Evolutionary conservation across 2,797 vertebrate species (phyloP), one percentile per base, ranked within the genome.

Genomic region (Halcyon chelicuti): DNA sequence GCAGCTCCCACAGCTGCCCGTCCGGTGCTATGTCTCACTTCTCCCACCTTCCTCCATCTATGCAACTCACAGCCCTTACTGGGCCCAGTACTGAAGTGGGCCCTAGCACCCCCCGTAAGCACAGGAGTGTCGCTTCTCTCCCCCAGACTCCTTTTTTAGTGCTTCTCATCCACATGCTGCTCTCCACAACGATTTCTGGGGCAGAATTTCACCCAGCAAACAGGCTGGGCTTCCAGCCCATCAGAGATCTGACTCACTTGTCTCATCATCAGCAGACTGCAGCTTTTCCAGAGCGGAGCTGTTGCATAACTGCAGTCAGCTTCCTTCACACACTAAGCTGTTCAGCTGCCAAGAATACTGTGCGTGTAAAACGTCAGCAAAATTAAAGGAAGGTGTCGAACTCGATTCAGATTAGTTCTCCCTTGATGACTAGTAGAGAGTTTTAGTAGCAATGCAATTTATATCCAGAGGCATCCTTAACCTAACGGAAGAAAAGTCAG

Each of bases 371-470:
- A 91, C 1, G 0, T 49, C 76, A 92, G 92, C 68, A 93, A 84
- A 78, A 84, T 61, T 37, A 90, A 82, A 44, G 3, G 3, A 78
- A 93, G 42, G 26, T 44, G 57, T 88, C 84, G 91, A 72, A 60
- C 57, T 63, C 44, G 44, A 83, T 73, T 62, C 84, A 70, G 82
- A 70, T 42, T 86, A 42, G 26, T 14, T 72, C 31, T 65, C 28
- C 37, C n/a, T 71, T 79, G 65, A 88, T 28, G 65, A 67, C 35
- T 93, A 55, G 33, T 60, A 87, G 66, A 86, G 37, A 94, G 25
- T 31, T 89, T 84, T 83, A 91, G 44, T n/a, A 66, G 47, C 63
- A 94, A 93, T 2, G 7, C 16, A 61, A 74, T 55, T 86, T 79
- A 33, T 57, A 52, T 76, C 93, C 58, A 40, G 57, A 76, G 26